phyloP scores from a whole-genome alignment of 1,140 invertebrate genomes.

The Micrasema minimum region DNA sequence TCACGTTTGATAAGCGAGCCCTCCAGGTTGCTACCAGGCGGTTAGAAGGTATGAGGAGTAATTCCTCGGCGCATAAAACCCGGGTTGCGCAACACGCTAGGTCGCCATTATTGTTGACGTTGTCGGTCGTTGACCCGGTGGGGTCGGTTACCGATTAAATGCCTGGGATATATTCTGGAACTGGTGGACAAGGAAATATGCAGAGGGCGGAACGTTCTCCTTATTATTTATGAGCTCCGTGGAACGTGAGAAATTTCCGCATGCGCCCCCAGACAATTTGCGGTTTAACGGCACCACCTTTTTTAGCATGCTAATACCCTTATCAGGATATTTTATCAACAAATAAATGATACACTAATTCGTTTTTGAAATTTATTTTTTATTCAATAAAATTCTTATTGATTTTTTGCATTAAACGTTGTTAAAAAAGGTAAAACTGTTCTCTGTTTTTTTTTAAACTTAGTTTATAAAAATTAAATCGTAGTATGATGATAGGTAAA shows the following conservation, averaged over 20 bases:
- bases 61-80: slow-evolving; percentile 6
- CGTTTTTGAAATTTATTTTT: no score
- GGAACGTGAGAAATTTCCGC: slow-evolving; percentile 28
- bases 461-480: no score
- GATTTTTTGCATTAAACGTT: no score
- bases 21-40: neutral
- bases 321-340: neutral
- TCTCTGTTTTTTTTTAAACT: no score
- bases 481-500: no score
- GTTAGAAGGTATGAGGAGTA: neutral
- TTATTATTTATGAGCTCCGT: slow-evolving; percentile 7
- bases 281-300: neutral
- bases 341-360: no score
- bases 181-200: slow-evolving; percentile 23
- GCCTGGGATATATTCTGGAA: slow-evolving; percentile 32
- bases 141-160: slow-evolving; percentile 46
- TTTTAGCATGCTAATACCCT: slow-evolving; percentile 1
- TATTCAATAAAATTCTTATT: no score
- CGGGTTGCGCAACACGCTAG: slow-evolving; percentile 44
- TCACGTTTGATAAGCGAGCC: neutral
- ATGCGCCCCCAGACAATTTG: slow-evolving; percentile 4
- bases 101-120: slow-evolving; percentile 43
- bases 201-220: slow-evolving; percentile 12
- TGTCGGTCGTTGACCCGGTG: slow-evolving; percentile 39
- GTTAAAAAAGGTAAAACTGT: no score